These are phyloP conservation scores for Disparrhopalites patrizii DNA, from an alignment of 2,888 invertebrate species.

Conservation along the genomic window DNA sequence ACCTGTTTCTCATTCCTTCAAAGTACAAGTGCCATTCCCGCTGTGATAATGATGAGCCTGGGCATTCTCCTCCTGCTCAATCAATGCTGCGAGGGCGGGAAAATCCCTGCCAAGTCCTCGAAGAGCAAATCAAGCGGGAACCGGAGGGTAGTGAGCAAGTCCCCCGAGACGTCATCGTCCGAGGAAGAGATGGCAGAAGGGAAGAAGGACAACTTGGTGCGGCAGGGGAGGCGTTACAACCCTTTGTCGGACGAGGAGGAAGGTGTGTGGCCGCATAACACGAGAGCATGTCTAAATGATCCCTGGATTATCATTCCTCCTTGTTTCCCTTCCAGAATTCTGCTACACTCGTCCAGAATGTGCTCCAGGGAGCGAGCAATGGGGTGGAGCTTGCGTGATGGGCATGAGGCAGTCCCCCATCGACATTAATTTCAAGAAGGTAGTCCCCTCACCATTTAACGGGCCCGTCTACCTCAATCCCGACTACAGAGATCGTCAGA, in stretches of 20 bases:
- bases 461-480: constrained; percentile 21
- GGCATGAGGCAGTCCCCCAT: constrained; percentile 74
- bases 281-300: neutral
- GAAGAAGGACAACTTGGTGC: neutral
- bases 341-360: constrained; percentile 27
- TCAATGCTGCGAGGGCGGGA: no score
- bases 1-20: no score
- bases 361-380: constrained; percentile 51
- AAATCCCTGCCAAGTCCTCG: no score
- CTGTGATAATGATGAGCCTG: no score
- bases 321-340: constrained; percentile 16
- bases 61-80: no score
- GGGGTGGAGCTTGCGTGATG: constrained; percentile 62
- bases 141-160: no score
- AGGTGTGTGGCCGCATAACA: neutral
- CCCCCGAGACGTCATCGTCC: no score
- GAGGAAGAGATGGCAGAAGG: neutral
- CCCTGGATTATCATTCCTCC: neutral
- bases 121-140: no score
- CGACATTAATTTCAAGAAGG: constrained; percentile 10
- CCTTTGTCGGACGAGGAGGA: neutral
- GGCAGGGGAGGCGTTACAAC: neutral
- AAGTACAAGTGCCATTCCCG: no score
- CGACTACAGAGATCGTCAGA: constrained; percentile 16
- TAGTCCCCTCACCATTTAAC: neutral